phyloP scores from a whole-genome alignment of 2,797 vertebrate species.

The Strix occidentalis region DNA sequence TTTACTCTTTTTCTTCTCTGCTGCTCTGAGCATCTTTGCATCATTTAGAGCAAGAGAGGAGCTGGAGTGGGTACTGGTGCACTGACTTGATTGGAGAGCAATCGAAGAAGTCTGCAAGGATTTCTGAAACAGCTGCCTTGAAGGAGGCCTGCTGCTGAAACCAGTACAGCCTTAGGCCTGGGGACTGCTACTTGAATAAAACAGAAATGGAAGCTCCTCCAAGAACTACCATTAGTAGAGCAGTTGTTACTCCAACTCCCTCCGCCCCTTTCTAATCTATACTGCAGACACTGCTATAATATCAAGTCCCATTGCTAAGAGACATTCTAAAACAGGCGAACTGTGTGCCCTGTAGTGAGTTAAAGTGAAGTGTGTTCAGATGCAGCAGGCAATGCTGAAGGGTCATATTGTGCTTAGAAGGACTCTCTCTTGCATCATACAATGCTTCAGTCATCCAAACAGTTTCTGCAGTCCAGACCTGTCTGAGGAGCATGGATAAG shows the following conservation, averaged over 20 bases:
- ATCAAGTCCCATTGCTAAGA: background rate
- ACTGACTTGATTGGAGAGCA: background rate
- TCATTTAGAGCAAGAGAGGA: background rate
- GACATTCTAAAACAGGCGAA: background rate
- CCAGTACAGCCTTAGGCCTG: background rate
- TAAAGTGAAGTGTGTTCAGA: background rate
- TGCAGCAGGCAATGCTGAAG: background rate
- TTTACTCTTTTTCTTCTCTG: background rate
- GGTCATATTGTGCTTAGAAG: background rate
- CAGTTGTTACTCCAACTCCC: background rate
- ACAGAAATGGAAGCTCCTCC: background rate
- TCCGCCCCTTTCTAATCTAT: background rate
- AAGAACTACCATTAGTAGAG: background rate
- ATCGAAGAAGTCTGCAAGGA: background rate
- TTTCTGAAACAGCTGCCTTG: background rate
- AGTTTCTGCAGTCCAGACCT: background rate
- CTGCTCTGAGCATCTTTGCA: background rate
- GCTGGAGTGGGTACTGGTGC: background rate
- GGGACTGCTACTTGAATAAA: background rate
- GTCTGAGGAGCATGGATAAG: background rate
- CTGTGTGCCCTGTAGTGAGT: background rate
- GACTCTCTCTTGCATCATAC: background rate
- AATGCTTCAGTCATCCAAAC: background rate
- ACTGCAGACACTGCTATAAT: background rate
- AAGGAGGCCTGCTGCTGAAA: background rate